Conservation (phyloP, 2,113 vertebrate species). For the Formicarius rufipectus region DNA sequence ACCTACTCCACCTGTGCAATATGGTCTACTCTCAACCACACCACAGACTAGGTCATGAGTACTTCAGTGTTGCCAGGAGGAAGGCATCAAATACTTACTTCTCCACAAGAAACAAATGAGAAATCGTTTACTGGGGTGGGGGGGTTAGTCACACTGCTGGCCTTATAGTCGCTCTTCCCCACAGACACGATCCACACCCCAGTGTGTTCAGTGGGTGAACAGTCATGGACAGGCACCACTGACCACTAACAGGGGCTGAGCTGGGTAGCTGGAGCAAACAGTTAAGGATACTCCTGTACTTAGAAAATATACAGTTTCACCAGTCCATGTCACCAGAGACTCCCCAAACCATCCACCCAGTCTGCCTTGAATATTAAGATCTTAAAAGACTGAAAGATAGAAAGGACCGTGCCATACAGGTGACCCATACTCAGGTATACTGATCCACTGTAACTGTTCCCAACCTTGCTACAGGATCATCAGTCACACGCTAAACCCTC, state of each 20-base stretch:
- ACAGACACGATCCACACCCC: rapidly evolving
- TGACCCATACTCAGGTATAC: background rate
- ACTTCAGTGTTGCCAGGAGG: background rate
- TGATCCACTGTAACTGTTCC: background rate
- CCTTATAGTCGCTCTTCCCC: background rate
- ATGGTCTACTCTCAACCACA: background rate
- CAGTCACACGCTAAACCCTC: background rate
- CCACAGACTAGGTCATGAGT: background rate
- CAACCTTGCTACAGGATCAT: background rate
- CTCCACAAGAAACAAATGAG: background rate
- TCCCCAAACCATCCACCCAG: background rate
- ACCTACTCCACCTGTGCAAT: background rate
- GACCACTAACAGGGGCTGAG: background rate
- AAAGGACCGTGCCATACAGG: background rate
- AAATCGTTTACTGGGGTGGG: background rate
- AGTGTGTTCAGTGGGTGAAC: background rate
- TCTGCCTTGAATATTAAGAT: background rate
- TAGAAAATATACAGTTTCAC: background rate
- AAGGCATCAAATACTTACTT: background rate
- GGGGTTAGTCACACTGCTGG: background rate
- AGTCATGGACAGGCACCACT: background rate
- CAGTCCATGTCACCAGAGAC: background rate
- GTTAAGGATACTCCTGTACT: background rate
- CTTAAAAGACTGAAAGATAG: background rate
- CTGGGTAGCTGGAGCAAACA: background rate